Evolutionary conservation across 2,888 invertebrate genomes (phyloP), one percentile per base, ranked within the genome.

Genomic region (Chrysopilus asiliformis): DNA sequence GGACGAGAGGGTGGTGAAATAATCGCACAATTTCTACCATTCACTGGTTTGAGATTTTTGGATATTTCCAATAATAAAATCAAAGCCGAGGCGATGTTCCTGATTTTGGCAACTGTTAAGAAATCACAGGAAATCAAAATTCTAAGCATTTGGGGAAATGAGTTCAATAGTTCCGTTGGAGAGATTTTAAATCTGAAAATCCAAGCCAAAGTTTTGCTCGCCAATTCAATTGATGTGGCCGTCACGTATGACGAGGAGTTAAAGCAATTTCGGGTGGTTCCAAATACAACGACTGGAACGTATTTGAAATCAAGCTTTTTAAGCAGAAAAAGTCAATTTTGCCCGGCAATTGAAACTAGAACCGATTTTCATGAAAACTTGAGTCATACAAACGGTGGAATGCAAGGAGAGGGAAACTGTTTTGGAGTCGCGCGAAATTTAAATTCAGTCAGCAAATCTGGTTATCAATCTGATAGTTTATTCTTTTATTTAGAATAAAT

Each of bases 1-100:
- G 55, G 58, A 1, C 38, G 45, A 1, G 51, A 52, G 38, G 63
- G 62, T 15, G 62, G 57, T 10, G 48, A 52, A n/a, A 45, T 52
- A 30, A 45, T 62, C 15, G 53, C 57, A 9, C 51, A 48, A 24
- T 50, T 51, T 20, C 22, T 49, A 18, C 32, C 42, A 2, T 22
- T 12, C 13, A 47, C 49, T 1, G 44, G 42, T 37, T 42, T 60
- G 14, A 42, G 48, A 25, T 41, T 47, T n/a, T 33, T 62, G 13
- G 48, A 54, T 33, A 44, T 62, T 3, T 45, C 49, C 2, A 36
- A 51, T 32, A 62, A 62, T 42, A 32, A 42, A 0, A 61, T 63
- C 25, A 45, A 43, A 2, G 39, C 48, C 0, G 40, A 43, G 2
- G 45, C 46, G 2, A 42, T 59, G n/a, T 49, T 49, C 34, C 27